Percentiles rank a stretch among this genome's conserved stretches.
These are phyloP conservation scores for Anguilla obscura DNA, from an alignment of 2,797 vertebrate species.

Conservation along the genomic window DNA sequence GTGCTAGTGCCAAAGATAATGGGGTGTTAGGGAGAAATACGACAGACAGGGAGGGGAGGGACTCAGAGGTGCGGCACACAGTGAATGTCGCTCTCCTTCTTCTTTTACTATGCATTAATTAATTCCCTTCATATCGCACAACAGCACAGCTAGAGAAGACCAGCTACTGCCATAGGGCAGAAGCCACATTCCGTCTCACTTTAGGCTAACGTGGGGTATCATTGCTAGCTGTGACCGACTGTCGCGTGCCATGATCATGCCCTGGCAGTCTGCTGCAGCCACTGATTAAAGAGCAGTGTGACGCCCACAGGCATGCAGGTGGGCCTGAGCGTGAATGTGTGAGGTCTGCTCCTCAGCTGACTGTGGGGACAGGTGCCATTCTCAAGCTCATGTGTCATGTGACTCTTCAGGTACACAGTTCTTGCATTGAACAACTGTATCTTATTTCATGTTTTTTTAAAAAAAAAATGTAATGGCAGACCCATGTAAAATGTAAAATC, in stretches of 20 bases:
- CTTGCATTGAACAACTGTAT: not conserved
- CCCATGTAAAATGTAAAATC: not conserved
- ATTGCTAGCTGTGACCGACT: not conserved
- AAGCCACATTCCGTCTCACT: not conserved
- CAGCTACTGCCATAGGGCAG: not conserved
- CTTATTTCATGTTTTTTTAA: not conserved
- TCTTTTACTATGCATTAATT: constrained; percentile 35
- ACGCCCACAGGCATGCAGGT: constrained; percentile 1
- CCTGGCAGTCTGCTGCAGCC: not conserved
- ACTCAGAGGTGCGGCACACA: constrained; percentile 15
- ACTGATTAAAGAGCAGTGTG: not conserved
- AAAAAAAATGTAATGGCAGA: not conserved
- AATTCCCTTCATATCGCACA: not conserved
- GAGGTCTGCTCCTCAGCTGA: not conserved
- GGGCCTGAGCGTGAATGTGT: not conserved
- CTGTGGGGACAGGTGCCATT: not conserved
- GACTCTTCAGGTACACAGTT: constrained; percentile 7
- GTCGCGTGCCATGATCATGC: not conserved
- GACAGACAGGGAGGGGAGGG: constrained; percentile 43
- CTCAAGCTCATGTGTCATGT: not conserved
- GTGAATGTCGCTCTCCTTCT: constrained; percentile 33
- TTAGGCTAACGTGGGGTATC: not conserved
- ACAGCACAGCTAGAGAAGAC: not conserved
- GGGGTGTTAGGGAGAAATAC: constrained; percentile 50
- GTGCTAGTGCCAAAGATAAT: constrained; percentile 39